phyloP scores from a whole-genome alignment of 2,888 invertebrate genomes.

The Andricus curvator region DNA sequence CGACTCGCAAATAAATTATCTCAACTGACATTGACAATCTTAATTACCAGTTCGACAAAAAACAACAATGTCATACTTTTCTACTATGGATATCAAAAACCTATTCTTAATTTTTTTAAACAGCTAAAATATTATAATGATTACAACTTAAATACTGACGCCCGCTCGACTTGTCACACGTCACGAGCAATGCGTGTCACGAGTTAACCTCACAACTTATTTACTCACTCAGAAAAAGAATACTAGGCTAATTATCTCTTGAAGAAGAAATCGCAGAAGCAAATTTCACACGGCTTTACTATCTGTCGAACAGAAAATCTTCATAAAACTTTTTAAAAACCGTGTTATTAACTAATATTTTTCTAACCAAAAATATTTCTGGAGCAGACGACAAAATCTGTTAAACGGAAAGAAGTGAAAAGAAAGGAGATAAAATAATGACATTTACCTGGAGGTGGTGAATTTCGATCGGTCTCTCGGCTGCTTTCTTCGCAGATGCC shows the following conservation, averaged over 20 bases:
- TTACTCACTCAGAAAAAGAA: background rate
- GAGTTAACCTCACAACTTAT: slow-evolving; percentile 18
- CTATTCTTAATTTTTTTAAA: background rate
- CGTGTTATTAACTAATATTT: background rate
- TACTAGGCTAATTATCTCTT: background rate
- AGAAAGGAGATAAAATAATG: background rate
- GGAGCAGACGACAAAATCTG: background rate
- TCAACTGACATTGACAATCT: background rate
- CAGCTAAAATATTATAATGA: background rate
- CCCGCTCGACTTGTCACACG: background rate
- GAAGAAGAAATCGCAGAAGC: background rate
- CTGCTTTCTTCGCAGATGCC: slow-evolving; percentile 25
- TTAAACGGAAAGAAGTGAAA: background rate
- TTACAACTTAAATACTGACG: background rate
- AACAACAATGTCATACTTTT: background rate
- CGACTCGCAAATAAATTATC: background rate
- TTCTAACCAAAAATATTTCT: background rate
- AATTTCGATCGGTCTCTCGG: slow-evolving; percentile 38
- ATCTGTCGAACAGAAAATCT: background rate
- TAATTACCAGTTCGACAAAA: background rate
- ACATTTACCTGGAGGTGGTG: slow-evolving; percentile 41
- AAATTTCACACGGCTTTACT: background rate
- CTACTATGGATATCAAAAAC: background rate
- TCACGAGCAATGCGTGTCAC: slow-evolving; percentile 13
- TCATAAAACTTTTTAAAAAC: background rate